Evolutionary conservation across 35 echinoderm and acorn worm species (phyloP), one percentile per base, ranked within the genome.

Genomic region (Diadema setosum): DNA sequence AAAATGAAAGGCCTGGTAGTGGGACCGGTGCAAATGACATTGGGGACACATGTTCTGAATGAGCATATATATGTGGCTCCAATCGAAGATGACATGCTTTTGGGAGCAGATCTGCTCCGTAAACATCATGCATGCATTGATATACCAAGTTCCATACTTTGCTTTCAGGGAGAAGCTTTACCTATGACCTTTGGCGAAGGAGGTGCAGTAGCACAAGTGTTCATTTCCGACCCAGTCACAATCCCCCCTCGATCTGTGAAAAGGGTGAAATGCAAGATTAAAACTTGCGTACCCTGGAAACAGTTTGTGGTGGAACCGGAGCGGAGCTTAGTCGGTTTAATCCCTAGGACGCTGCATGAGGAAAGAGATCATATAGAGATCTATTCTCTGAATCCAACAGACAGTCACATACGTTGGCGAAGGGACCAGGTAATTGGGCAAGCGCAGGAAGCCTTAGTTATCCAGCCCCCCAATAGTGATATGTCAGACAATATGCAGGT

Each of bases 231-330:
- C 15, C 34, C 30, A 8, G 80, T 21, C 8, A 58, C 57, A 21
- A 88, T 88, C 8, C 91, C 91, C 21, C 57, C 75, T 3, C 40
- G 58, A 24, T 81, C 31, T n/a, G 85, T 81, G 3, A 73, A 31
- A 18, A 69, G 61, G 45, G 45, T 86, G 8, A 16, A 7, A 6
- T 70, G 81, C 75, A 37, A 11, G 17, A 30, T 91, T 23, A 41
- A 58, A 39, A 37, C 31, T 44, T 14, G 16, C 27, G 4, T 80
- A n/a, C n/a, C n/a, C n/a, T n/a, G n/a, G 69, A 37, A 87, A 18
- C 44, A 87, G 12, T 92, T 67, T 44, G 26, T 92, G 18, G 45
- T 92, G 7, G 84, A 92, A 33, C 90, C 84, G 18, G 67, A 58
- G 3, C 16, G 5, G 12, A 40, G 34, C 5, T 36, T 59, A 37